Conservation (phyloP, 2,888 invertebrate species). For the Ectemnius continuus region DNA sequence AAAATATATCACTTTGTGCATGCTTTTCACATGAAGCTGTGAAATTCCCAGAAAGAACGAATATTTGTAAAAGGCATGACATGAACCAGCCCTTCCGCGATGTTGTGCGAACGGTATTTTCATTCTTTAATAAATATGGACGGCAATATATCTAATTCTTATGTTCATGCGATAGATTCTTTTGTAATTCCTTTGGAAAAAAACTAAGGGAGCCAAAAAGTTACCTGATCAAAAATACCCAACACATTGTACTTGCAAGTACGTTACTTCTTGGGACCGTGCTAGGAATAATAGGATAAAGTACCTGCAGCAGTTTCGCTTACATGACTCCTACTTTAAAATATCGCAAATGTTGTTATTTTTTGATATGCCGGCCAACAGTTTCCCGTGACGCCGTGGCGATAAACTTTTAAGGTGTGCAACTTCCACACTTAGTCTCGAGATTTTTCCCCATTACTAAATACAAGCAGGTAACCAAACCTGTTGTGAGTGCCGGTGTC, state of each 20-base stretch:
- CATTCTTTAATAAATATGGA: slow-evolving; percentile 49
- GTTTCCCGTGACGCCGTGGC: no score
- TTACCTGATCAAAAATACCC: no score
- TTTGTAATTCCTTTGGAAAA: no score
- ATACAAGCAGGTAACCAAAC: slow-evolving; percentile 78
- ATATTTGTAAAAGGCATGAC: slow-evolving; percentile 16
- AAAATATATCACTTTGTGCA: slow-evolving; percentile 51
- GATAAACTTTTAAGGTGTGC: neutral
- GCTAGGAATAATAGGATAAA: slow-evolving; percentile 1
- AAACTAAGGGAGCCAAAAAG: no score
- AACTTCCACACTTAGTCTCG: slow-evolving; percentile 21
- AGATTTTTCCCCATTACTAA: slow-evolving; percentile 24
- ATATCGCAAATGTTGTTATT: no score
- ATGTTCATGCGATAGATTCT: no score
- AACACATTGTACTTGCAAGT: no score
- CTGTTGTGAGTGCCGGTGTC: slow-evolving; percentile 97
- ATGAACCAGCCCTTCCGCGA: slow-evolving; percentile 10
- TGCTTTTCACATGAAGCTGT: slow-evolving; percentile 30
- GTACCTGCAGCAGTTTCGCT: slow-evolving; percentile 1
- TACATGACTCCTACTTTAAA: neutral
- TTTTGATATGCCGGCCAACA: no score
- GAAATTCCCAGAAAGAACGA: neutral
- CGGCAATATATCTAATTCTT: slow-evolving; percentile 32
- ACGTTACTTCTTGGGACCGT: no score
- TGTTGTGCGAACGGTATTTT: slow-evolving; percentile 40